Evolutionary conservation across 2,888 invertebrate species (phyloP), one percentile per base, ranked within the genome.

Genomic region (Phaonia tiefii): DNA sequence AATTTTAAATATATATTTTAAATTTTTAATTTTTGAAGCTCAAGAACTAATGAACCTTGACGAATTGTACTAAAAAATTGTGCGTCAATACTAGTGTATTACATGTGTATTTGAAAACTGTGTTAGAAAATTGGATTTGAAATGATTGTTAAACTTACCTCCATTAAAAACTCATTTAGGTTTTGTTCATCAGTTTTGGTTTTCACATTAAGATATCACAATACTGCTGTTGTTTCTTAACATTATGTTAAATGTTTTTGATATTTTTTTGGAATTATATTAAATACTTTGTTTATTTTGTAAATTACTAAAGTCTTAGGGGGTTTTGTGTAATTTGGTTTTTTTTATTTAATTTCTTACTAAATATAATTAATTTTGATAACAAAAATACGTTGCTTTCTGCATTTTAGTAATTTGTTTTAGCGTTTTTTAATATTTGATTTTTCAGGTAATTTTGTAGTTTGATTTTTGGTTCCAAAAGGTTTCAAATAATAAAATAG

Each of bases 371-470:
- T 85, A 84, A 83, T 84, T 83, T 86, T 84, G 84, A 84, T 84
- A 84, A 83, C 70, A 86, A 88, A 83, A 81, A 79, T 83, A 82
- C 42, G 60, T 73, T 71, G 65, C 67, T 39, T 81, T 80, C 58
- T 82, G 54, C 39, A 26, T 79, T 31, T 54, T 65, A 70, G 76
- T 78, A 79, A 60, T 58, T 51, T 70, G 37, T 69, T 15, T 58
- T 77, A 39, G 66, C 58, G 39, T 72, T 69, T 58, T 82, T 79
- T 78, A 73, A 67, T 75, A 71, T n/a, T 39, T 70, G 13, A 11
- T 51, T 75, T 60, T 63, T 89, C 89, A 89, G 89, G 89, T 89
- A 89, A 89, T 88, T 89, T 88, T 87, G 89, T 88, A 89, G 89
- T 89, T 86, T 83, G 72, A 86, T 84, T 69, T 60, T 72, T 37